Base-by-base conservation (phyloP, 2,113 vertebrate species). In the Poicephalus meyeri region DNA sequence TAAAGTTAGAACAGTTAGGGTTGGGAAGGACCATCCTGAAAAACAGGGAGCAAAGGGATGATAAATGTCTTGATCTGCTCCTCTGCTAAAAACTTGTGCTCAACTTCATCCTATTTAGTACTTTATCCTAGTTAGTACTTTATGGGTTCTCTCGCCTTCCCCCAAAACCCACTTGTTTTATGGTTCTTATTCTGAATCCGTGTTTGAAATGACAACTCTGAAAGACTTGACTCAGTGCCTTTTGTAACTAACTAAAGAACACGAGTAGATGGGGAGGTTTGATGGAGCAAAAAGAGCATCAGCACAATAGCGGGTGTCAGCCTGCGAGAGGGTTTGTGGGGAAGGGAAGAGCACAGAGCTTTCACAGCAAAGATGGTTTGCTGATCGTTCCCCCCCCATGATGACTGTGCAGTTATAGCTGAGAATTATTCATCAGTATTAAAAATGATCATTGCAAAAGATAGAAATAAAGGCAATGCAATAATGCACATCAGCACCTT, bases 231-330 rank as follows among this genome's bases (percentile, higher is more conserved):
- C 63, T 94, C 89, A 93, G 80, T 77, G 91, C 55, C 92, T 96
- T 96, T 96, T 92, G 73, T 96, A 88, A 66, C 37, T 17, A 42
- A 69, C 70, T 71, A 69, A 96, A 88, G 53, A 74, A 42, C 88
- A 92, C 46, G 19, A 52, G 79, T 1, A 63, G 93, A 49, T 88
- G 16, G 84, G 77, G 89, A 91, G 70, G 65, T 63, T 66, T 82
- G 89, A 70, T 33, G 70, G 83, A 88, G 85, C 64, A 89, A 79
- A 89, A 80, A 58, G 84, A 86, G 71, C 80, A 69, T 19, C 83
- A 70, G 88, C 76, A 94, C 88, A 95, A 93, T 91, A 88, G 93
- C 90, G 65, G 95, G 85, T 96, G 95, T 96, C 96, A 96, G 91
- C 78, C 95, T 91, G 74, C 5, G 20, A 1, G 35, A 31, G 81